Percentiles rank a stretch among this genome's conserved stretches.
phyloP scores from a whole-genome alignment of 30 jellyfish, hydroid and myxozoan species.

The Chironex yamaguchii region DNA sequence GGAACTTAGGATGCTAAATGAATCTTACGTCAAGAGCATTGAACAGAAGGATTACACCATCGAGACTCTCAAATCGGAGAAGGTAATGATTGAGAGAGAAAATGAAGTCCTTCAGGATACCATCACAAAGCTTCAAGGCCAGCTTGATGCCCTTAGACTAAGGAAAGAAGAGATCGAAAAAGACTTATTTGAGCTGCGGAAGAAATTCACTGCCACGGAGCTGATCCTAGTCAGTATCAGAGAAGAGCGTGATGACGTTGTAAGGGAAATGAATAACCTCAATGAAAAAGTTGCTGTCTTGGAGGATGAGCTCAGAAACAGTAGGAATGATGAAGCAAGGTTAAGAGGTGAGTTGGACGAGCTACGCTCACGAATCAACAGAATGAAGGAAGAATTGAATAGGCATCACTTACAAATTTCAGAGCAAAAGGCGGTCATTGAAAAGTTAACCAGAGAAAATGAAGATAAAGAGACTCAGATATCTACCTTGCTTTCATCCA shows the following conservation, averaged over 20 bases:
- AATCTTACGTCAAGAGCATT: constrained; percentile 58
- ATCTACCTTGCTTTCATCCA: constrained; percentile 65
- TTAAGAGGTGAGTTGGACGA: constrained; percentile 93
- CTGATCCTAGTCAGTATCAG: constrained; percentile 66
- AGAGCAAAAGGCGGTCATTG: constrained; percentile 74
- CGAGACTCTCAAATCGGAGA: constrained; percentile 75
- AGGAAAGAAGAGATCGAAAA: constrained; percentile 92
- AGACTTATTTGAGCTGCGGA: constrained; percentile 82
- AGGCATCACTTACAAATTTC: constrained; percentile 69
- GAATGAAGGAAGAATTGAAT: constrained; percentile 80
- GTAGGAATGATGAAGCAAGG: constrained; percentile 84
- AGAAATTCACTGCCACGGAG: constrained; percentile 84
- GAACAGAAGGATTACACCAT: constrained; percentile 70
- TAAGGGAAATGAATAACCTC: constrained; percentile 58
- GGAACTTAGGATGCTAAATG: constrained; percentile 76
- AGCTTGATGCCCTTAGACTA: constrained; percentile 80
- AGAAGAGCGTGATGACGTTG: constrained; percentile 92
- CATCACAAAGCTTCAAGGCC: constrained; percentile 77
- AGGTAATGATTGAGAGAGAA: constrained; percentile 80
- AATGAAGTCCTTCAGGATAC: constrained; percentile 74
- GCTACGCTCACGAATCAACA: constrained; percentile 85
- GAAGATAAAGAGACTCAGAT: constrained; percentile 72
- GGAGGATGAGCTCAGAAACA: constrained; percentile 79
- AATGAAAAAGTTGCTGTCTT: constrained; percentile 57
- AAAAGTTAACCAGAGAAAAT: constrained; percentile 70